These are phyloP conservation scores for Drosophila insularis DNA, from an alignment of 1,140 invertebrate species.

Conservation along the genomic window DNA sequence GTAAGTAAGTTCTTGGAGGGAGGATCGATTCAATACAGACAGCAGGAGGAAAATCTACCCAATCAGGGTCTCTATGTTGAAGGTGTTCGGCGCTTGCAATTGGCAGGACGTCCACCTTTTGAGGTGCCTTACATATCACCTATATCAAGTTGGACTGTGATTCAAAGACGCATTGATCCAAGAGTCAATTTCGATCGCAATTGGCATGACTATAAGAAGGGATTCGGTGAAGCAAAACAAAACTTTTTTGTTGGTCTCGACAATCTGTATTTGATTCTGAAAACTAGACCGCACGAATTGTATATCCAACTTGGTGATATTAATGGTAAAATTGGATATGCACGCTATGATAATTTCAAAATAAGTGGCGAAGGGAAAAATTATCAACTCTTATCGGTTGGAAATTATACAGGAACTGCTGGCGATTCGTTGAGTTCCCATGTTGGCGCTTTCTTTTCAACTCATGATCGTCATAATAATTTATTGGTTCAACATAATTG, in stretches of 20 bases:
- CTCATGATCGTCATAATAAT: neutral
- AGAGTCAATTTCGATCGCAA: slow-evolving; percentile 85
- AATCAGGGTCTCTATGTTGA: neutral
- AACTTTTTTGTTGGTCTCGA: slow-evolving; percentile 86
- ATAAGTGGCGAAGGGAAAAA: slow-evolving; percentile 85
- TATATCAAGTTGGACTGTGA: slow-evolving; percentile 84
- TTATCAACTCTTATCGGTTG: slow-evolving; percentile 86
- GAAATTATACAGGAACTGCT: slow-evolving; percentile 85
- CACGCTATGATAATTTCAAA: slow-evolving; percentile 86
- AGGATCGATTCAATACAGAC: neutral
- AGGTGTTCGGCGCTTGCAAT: neutral
- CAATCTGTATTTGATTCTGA: slow-evolving; percentile 84
- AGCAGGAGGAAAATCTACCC: neutral
- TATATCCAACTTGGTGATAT: slow-evolving; percentile 86
- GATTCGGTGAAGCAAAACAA: slow-evolving; percentile 85
- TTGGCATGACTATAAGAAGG: slow-evolving; percentile 86
- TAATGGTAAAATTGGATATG: slow-evolving; percentile 83
- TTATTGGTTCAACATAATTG: no score
- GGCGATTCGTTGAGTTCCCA: neutral
- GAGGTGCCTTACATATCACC: neutral
- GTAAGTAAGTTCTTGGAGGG: neutral
- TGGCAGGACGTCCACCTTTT: neutral
- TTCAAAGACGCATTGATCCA: slow-evolving; percentile 85
- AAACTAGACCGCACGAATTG: slow-evolving; percentile 84
- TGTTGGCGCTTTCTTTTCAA: neutral